Evolutionary conservation across 2,797 vertebrate genomes (phyloP), one percentile per base, ranked within the genome.

Genomic region (Benthosema pterotum): DNA sequence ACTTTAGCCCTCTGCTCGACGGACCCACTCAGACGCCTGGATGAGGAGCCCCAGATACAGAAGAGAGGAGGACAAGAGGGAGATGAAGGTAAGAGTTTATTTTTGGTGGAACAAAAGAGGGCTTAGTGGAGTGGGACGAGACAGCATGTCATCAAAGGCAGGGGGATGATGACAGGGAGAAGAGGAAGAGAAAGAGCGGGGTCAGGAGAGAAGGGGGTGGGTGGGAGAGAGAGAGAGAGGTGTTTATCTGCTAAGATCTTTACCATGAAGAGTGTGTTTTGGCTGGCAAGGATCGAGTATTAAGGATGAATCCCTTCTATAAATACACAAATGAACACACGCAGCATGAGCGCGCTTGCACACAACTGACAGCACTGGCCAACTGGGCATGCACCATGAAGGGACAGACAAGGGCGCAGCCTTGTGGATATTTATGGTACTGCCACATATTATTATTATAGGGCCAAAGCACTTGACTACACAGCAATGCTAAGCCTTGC

Each of bases 111-210:
- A 79, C 71, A 75, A 72, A 38, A 72, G 71, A 79, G 48, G 49
- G 54, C 50, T 52, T 72, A 57, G 61, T 11, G 25, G 28, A 54
- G 52, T 68, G 32, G 46, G 65, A 76, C 60, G 15, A 74, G 63
- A 75, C 71, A 50, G 77, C 69, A 74, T 70, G 79, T 59, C 67
- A 72, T 77, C 75, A 78, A 75, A 77, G 65, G 46, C 75, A 48
- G 7, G 43, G 49, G 57, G 67, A 16, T 68, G 69, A 77, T 65
- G 68, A 76, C 70, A 61, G 32, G 32, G 32, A 38, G 32, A 38
- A 38, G 32, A 32, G 28, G 28, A 38, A 38, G 32, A 38, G 32
- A 6, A 4, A 38, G 32, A 38, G 32, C 8, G 32, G 11, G 32
- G 32, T 9, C 32, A 9, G 32, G 32, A 38, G 32, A 9, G 32